A percentile compares a stretch with the other conserved stretches of the same genome.
Conservation (phyloP, 2,888 invertebrate genomes). For the Papilio demoleus region DNA sequence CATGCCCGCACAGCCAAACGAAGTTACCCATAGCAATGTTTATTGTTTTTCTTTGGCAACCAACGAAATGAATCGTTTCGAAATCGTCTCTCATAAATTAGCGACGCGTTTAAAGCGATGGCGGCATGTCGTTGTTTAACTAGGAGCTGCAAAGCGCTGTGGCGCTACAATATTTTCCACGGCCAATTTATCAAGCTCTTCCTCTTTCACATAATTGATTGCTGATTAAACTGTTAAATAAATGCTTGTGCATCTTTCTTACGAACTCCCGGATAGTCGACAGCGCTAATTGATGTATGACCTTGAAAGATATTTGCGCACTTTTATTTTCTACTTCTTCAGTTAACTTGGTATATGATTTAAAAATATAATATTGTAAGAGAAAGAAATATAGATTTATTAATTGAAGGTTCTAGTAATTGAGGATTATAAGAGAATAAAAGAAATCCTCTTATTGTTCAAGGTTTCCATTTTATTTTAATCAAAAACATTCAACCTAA, state of each 20-base stretch:
- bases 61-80: conserved; percentile 52
- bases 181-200: conserved; percentile 71
- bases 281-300: conserved; percentile 33
- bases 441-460: not conserved
- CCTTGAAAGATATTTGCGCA: conserved; percentile 16
- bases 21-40: conserved; percentile 19
- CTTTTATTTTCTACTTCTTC: not conserved
- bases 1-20: conserved; percentile 1
- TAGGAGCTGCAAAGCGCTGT: conserved; percentile 46
- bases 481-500: conserved; percentile 8
- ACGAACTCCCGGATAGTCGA: conserved; percentile 21
- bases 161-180: conserved; percentile 66
- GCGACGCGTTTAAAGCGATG: conserved; percentile 61
- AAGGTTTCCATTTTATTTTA: not conserved
- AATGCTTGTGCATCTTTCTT: conserved; percentile 49
- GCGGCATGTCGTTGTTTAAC: conserved; percentile 65
- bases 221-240: conserved; percentile 73
- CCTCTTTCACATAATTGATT: conserved; percentile 67
- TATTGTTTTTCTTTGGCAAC: conserved; percentile 35
- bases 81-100: conserved; percentile 63
- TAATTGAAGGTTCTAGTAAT: not conserved
- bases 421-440: not conserved
- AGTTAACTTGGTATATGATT: not conserved
- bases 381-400: not conserved
- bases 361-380: not conserved